A percentile compares a stretch with the other conserved stretches of the same genome.
These are phyloP conservation scores for Oreotrochilus melanogaster DNA, from an alignment of 2,113 vertebrate species.

Conservation along the genomic window DNA sequence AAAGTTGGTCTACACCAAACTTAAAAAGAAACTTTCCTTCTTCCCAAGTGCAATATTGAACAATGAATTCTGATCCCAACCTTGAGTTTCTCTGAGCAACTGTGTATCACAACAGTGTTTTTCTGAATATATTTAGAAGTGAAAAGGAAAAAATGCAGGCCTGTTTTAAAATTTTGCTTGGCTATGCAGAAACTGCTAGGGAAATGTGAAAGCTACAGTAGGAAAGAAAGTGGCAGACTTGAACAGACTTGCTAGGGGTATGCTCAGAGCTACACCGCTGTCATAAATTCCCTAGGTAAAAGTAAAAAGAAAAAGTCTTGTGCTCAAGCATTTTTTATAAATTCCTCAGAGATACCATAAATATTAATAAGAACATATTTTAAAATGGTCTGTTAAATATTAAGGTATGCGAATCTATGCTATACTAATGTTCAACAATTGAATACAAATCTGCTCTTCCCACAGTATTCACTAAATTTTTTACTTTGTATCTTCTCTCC, in stretches of 20 bases:
- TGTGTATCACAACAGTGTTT: background rate
- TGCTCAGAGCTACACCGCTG: slow-evolving; percentile 52
- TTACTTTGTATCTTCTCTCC: background rate
- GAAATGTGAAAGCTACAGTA: background rate
- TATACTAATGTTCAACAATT: background rate
- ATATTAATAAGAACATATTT: slow-evolving; percentile 67
- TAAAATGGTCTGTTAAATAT: slow-evolving; percentile 47
- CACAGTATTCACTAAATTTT: background rate
- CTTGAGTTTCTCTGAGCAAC: background rate
- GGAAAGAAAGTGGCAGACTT: background rate
- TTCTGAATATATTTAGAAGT: background rate
- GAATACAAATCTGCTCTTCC: slow-evolving; percentile 37
- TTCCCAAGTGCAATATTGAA: background rate
- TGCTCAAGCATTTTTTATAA: slow-evolving; percentile 26
- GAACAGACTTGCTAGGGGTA: slow-evolving; percentile 50
- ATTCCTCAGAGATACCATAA: slow-evolving; percentile 57
- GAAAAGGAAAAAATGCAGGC: background rate
- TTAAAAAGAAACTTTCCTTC: background rate
- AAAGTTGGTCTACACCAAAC: background rate
- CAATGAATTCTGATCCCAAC: background rate
- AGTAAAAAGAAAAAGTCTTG: slow-evolving; percentile 21
- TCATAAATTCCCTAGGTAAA: slow-evolving; percentile 48
- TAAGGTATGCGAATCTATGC: slow-evolving; percentile 3
- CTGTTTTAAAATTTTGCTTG: slow-evolving; percentile 19
- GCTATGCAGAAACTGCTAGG: slow-evolving; percentile 12